Evolutionary conservation across 2,797 vertebrate genomes (phyloP).

Genomic region (Microcaecilia unicolor): DNA sequence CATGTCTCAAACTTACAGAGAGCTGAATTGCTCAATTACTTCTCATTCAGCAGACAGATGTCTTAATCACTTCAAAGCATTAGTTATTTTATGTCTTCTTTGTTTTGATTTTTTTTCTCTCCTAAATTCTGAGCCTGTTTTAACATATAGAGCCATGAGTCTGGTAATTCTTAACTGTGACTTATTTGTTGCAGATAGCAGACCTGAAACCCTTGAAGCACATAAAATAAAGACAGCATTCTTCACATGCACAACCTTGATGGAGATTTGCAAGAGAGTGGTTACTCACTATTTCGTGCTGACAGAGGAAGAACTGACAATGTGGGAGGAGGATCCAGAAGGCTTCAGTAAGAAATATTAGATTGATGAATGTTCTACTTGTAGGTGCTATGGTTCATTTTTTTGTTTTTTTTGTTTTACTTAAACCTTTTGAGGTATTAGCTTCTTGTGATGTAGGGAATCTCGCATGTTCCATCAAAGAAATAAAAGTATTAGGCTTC

Average conservation of each 20-base stretch:
- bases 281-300: conserved; percentile 92
- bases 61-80: no score
- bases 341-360: conserved; percentile 82
- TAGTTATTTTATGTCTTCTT: no score
- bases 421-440: no score
- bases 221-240: conserved; percentile 89
- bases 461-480: no score
- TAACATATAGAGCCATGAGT: not conserved
- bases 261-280: conserved; percentile 83
- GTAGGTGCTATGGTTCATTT: no score
- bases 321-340: conserved; percentile 98
- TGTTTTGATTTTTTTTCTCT: not conserved
- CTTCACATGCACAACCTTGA: conserved; percentile 89
- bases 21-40: no score
- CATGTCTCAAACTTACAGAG: no score
- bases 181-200: conserved; percentile 70
- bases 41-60: no score
- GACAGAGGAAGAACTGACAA: conserved; percentile 82
- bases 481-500: no score
- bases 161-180: conserved; percentile 7
- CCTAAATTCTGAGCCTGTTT: not conserved
- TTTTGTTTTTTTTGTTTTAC: no score
- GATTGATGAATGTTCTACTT: no score
- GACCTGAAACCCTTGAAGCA: conserved; percentile 88
- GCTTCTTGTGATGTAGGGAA: no score